Base-by-base conservation (phyloP, 2,113 vertebrate genomes). In the Cepphus grylle region DNA sequence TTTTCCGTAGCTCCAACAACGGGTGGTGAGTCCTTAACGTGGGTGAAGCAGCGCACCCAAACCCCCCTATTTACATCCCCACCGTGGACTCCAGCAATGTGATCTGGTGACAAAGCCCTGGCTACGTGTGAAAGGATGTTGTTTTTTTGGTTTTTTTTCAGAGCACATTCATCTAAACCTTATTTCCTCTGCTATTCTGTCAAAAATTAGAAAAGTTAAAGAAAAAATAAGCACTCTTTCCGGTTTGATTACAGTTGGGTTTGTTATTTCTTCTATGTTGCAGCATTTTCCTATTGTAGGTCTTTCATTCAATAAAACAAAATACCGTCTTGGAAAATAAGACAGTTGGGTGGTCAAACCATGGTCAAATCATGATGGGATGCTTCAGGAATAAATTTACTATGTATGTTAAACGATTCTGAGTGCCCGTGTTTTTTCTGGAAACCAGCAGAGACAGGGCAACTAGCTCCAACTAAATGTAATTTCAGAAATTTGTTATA, bases 61-160 rank as follows among this genome's bases (percentile, higher is more conserved):
- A 30, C 47, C 1, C 1, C 0, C 4, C 2, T 30, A 0, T 49
- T 58, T n/a, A 6, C 26, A 20, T 42, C 36, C 43, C 32, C 32
- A 27, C 43, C 7, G 0, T 3, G 6, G 45, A 7, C 49, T 80
- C 26, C 59, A 53, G 56, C 40, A 49, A 40, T 12, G 70, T 65
- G 50, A 78, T 8, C 22, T 62, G 36, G 8, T 49, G 38, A 43
- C 56, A 76, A 59, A 82, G 36, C 19, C 45, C 30, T 66, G 71
- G 6, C 55, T 58, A 3, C 7, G 1, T 30, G 36, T 47, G 62
- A 73, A 82, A 62, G 34, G 38, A 53, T 50, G 11, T 3, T 21
- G 4, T 8, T 20, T 38, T 49, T 38, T 53, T 3, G 19, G 4
- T 8, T 20, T 38, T 49, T 38, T 53, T 67, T 72, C 15, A 34